Percentiles rank a stretch among this genome's conserved stretches.
Evolutionary conservation across 2,113 vertebrate genomes (phyloP).

Genomic region (Microtus ochrogaster): DNA sequence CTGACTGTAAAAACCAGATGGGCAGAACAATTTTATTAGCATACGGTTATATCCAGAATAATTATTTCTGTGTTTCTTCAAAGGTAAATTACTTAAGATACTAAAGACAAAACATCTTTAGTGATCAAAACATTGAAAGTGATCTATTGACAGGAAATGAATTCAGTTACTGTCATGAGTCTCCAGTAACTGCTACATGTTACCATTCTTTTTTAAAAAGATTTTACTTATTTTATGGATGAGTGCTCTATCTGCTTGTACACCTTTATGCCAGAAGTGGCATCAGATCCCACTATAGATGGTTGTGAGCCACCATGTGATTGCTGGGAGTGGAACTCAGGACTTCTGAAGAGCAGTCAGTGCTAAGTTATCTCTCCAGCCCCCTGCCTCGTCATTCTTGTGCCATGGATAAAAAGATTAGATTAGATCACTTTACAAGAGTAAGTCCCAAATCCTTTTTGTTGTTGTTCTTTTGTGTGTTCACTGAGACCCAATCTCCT

Average conservation of each 20-base stretch:
- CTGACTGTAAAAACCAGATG: constrained; percentile 88
- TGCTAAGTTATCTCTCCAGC: not conserved
- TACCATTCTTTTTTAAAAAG: not conserved
- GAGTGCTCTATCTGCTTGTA: not conserved
- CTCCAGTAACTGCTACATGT: not conserved
- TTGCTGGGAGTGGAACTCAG: not conserved
- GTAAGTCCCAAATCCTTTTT: not conserved
- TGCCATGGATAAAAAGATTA: not conserved
- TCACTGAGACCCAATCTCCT: not conserved
- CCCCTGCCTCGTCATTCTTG: not conserved
- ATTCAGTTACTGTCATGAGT: not conserved
- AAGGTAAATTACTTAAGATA: constrained; percentile 25
- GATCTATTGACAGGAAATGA: not conserved
- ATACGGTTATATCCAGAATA: not conserved
- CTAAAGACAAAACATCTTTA: not conserved
- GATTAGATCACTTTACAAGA: not conserved
- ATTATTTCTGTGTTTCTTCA: not conserved
- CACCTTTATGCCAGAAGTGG: not conserved
- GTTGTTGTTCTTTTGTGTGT: not conserved
- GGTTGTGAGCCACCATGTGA: not conserved
- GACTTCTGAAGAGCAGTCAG: not conserved
- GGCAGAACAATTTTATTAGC: constrained; percentile 43
- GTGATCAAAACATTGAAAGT: not conserved
- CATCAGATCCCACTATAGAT: not conserved
- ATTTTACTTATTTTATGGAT: not conserved